Conservation (phyloP, 2,113 vertebrate species). For the Bufo gargarizans region DNA sequence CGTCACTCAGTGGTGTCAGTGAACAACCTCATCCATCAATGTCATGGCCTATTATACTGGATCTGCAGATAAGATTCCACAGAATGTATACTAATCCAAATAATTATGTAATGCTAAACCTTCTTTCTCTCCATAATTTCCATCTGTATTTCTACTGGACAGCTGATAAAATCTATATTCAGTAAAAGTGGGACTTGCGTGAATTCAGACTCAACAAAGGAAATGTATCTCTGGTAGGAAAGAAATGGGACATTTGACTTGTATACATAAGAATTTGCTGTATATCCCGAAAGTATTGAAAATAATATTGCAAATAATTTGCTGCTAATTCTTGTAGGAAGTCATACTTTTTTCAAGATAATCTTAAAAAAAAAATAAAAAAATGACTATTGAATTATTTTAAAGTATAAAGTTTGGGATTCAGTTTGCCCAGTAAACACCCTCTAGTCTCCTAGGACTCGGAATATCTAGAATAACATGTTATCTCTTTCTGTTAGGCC, state of each 20-base stretch:
- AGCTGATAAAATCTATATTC: neutral
- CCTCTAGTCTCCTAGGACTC: too few species aligned
- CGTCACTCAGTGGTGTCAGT: neutral
- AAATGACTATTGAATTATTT: too few species aligned
- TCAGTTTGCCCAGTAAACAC: too few species aligned
- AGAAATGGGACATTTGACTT: neutral
- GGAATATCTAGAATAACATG: too few species aligned
- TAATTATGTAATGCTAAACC: neutral
- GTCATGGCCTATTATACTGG: neutral
- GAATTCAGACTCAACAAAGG: neutral
- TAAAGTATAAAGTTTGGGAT: too few species aligned
- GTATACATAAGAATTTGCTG: too few species aligned
- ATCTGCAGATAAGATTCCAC: neutral
- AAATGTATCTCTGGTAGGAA: neutral
- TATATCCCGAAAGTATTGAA: too few species aligned
- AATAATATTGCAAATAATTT: too few species aligned
- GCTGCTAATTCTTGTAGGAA: too few species aligned
- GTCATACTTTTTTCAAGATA: too few species aligned
- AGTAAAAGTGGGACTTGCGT: neutral
- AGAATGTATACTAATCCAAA: neutral
- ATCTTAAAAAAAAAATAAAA: too few species aligned
- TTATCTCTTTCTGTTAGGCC: too few species aligned
- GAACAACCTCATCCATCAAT: neutral
- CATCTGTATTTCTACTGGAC: neutral
- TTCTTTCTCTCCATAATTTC: neutral